Base-by-base conservation (phyloP, 2,113 vertebrate species). In the Corythornis madagascariensis region DNA sequence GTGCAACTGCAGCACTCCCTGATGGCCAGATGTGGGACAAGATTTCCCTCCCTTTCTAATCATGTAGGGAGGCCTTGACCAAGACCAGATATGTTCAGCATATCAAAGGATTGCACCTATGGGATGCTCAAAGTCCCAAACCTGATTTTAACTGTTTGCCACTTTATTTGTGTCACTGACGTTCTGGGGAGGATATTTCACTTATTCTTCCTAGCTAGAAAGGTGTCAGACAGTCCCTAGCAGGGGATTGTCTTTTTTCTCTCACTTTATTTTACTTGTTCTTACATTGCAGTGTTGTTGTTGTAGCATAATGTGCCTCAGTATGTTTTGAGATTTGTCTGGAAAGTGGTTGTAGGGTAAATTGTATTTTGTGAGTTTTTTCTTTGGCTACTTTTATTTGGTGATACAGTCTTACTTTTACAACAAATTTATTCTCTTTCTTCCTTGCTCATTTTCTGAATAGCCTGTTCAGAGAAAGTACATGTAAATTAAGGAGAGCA, bases 41-140 rank as follows among this genome's bases (percentile, higher is more conserved):
- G 8, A 65, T 16, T 8, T 3, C 9, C 1, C 6, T 67, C 18
- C 31, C 15, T 25, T 75, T 60, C 28, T 42, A 38, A 33, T 2
- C 53, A 31, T 6, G 0, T 1, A 26, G 38, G 4, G 14, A 73
- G 14, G 5, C 42, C 33, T 63, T 42, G 42, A 33, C 16, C 10
- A 40, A 28, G 24, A 45, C 19, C 50, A 45, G 29, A 6, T 35
- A 24, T 22, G 16, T 76, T 80, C 63, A 59, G 38, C 28, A 28
- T 11, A 59, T 17, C 31, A 57, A 61, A 83, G 10, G 8, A 69
- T 26, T 60, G 13, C 28, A 55, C 31, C 38, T 57, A 29, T 8
- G 50, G 28, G 25, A 59, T 25, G 11, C 16, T 25, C 5, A 6
- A 38, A 12, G 17, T 74, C 28, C 29, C 33, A 88, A 64, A 71